phyloP scores from a whole-genome alignment of 2,113 vertebrate species.

The Mobula hypostoma region DNA sequence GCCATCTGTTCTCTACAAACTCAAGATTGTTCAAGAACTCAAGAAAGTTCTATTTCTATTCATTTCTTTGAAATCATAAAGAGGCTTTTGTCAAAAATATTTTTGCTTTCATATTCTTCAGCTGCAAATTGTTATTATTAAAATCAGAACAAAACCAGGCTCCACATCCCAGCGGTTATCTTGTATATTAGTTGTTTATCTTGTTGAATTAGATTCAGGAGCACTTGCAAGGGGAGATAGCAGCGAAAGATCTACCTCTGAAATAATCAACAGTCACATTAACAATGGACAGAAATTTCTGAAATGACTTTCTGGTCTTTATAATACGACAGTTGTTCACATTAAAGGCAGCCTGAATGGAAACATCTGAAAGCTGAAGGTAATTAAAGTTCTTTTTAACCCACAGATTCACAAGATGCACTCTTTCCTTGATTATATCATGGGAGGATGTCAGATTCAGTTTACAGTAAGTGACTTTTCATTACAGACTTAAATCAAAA shows the following conservation, averaged over 20 bases:
- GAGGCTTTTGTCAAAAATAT: background rate
- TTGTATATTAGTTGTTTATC: no score
- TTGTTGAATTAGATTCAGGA: no score
- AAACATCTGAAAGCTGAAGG: background rate
- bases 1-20: background rate
- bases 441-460: slow-evolving; percentile 98
- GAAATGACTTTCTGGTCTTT: no score
- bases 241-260: no score
- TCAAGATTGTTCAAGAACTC: background rate
- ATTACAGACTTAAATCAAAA: background rate
- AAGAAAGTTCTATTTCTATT: background rate
- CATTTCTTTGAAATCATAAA: background rate
- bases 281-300: no score
- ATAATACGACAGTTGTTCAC: background rate
- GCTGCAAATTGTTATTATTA: background rate
- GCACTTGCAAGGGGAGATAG: no score
- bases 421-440: slow-evolving; percentile 97
- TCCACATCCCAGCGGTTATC: background rate
- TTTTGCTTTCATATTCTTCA: background rate
- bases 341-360: background rate
- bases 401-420: slow-evolving; percentile 97
- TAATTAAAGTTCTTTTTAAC: slow-evolving; percentile 39
- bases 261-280: no score
- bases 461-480: slow-evolving; percentile 78
- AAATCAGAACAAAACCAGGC: background rate